Conservation (phyloP, 1,140 invertebrate species). For the Neodiprion pinetum region DNA sequence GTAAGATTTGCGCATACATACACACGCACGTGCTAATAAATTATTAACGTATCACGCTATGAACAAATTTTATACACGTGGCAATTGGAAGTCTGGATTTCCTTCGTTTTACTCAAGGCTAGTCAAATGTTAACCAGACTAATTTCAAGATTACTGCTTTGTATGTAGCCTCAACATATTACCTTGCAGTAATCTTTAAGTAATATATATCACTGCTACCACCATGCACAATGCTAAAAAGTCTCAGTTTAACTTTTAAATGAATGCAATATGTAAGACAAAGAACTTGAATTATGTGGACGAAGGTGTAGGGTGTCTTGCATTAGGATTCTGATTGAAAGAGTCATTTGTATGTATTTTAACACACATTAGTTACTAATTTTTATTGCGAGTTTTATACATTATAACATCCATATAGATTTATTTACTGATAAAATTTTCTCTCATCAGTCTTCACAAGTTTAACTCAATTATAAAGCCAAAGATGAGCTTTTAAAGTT, state of each 20-base stretch:
- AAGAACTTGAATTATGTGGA: background rate
- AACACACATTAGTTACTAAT: too few relatives aligned
- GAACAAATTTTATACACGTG: background rate
- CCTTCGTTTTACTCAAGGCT: background rate
- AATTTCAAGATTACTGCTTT: background rate
- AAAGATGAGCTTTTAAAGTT: background rate
- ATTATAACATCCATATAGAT: too few relatives aligned
- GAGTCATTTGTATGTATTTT: too few relatives aligned
- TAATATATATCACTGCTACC: slow-evolving; percentile 6
- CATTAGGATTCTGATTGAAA: background rate
- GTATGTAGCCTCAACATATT: background rate
- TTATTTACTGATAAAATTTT: too few relatives aligned
- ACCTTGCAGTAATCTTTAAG: slow-evolving; percentile 1
- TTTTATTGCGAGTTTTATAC: too few relatives aligned
- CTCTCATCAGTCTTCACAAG: background rate
- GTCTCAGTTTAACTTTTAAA: background rate
- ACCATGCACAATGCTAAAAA: background rate
- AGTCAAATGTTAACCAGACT: slow-evolving; percentile 3
- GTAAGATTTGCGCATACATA: background rate
- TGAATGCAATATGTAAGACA: background rate
- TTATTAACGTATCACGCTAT: background rate
- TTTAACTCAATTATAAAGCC: too few relatives aligned
- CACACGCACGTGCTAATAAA: background rate
- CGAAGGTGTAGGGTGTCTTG: background rate
- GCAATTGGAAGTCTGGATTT: background rate